Percentiles rank a stretch among this genome's conserved stretches.
Conservation (phyloP, 2,888 invertebrate genomes). For the Dione vanillae region DNA sequence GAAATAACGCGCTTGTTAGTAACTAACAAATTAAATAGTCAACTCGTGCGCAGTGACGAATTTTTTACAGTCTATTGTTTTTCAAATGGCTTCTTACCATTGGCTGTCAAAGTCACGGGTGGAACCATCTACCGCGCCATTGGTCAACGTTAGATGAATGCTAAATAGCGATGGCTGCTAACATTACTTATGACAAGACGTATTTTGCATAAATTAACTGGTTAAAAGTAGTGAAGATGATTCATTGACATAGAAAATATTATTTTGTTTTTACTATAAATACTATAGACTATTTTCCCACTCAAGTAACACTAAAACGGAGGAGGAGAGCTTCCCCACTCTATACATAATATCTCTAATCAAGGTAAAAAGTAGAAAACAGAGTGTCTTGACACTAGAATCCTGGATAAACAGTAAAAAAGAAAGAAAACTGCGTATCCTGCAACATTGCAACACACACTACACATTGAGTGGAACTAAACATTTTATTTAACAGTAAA, state of each 20-base stretch:
- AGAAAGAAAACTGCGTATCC: too few relatives aligned
- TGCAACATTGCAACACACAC: too few relatives aligned
- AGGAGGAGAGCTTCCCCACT: too few relatives aligned
- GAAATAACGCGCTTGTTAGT: constrained; percentile 34
- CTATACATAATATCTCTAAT: too few relatives aligned
- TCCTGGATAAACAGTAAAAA: too few relatives aligned
- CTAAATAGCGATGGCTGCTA: constrained; percentile 78
- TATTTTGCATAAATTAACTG: constrained; percentile 79
- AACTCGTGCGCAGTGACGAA: constrained; percentile 74
- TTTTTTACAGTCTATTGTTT: constrained; percentile 83
- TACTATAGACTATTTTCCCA: too few relatives aligned
- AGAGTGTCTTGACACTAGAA: too few relatives aligned
- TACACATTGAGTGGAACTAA: too few relatives aligned
- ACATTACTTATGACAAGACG: constrained; percentile 72
- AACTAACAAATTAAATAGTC: constrained; percentile 63
- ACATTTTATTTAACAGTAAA: too few relatives aligned
- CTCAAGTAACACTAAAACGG: too few relatives aligned
- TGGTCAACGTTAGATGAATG: constrained; percentile 72
- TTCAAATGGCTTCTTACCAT: constrained; percentile 71
- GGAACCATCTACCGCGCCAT: constrained; percentile 64
- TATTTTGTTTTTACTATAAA: background rate
- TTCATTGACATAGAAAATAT: constrained; percentile 52
- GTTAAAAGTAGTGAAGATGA: constrained; percentile 44
- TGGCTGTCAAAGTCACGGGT: constrained; percentile 67
- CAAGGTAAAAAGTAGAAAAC: too few relatives aligned